A percentile compares a stretch with the other conserved stretches of the same genome.
These are phyloP conservation scores for Sebastes hopkinsi DNA, from an alignment of 2,797 vertebrate species.

Conservation along the genomic window DNA sequence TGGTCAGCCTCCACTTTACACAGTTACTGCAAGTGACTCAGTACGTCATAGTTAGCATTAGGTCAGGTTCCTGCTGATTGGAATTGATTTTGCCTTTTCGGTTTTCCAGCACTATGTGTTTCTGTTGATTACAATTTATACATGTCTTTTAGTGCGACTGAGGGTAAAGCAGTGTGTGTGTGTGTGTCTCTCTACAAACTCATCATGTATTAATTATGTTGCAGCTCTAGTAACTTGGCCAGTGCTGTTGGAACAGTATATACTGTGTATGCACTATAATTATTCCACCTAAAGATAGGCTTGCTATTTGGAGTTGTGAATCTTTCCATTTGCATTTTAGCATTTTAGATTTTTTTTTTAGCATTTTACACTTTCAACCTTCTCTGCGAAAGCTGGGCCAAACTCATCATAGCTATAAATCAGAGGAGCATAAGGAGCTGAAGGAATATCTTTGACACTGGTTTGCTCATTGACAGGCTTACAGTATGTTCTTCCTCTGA, in stretches of 20 bases:
- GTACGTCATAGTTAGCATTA: constrained; percentile 48
- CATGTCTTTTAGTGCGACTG: constrained; percentile 33
- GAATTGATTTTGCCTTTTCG: constrained; percentile 66
- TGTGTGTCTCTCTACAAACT: constrained; percentile 22
- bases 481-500: constrained; percentile 39
- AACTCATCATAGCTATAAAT: not conserved
- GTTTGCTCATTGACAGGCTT: constrained; percentile 33
- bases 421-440: not conserved
- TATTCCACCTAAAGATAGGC: not conserved
- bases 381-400: not conserved
- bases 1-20: constrained; percentile 23
- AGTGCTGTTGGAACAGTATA: constrained; percentile 1
- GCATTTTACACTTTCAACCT: not conserved
- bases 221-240: constrained; percentile 40
- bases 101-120: constrained; percentile 43
- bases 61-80: constrained; percentile 60
- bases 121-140: constrained; percentile 57
- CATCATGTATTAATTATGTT: constrained; percentile 52
- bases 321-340: not conserved
- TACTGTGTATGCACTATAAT: not conserved
- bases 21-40: constrained; percentile 44
- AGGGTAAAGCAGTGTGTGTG: constrained; percentile 3
- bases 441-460: constrained; percentile 4
- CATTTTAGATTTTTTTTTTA: not conserved
- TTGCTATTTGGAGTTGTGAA: not conserved